These are phyloP conservation scores for Andinoacara biseriatus DNA, from an alignment of 2,113 vertebrate genomes.

Conservation along the genomic window DNA sequence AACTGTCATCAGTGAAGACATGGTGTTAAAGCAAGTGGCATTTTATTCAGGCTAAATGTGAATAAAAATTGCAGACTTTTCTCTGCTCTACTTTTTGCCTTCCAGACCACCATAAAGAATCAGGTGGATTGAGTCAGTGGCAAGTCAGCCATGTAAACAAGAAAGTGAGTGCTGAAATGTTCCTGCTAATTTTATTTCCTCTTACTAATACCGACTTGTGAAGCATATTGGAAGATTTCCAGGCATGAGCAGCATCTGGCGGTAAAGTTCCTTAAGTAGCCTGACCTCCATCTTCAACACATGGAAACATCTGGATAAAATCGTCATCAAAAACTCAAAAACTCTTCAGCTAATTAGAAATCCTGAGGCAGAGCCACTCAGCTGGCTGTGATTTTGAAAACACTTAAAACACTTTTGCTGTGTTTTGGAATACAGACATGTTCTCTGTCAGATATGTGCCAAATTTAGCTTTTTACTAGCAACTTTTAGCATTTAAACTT, in stretches of 20 bases:
- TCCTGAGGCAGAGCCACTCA: neutral
- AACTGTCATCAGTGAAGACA: neutral
- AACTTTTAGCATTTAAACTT: neutral
- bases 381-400: neutral
- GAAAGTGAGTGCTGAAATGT: neutral
- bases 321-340: neutral
- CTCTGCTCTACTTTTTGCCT: neutral
- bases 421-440: neutral
- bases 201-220: neutral
- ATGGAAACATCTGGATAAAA: conserved; percentile 22
- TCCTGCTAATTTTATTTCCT: accelerated
- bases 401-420: neutral
- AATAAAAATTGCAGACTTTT: too few relatives aligned
- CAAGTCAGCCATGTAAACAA: neutral
- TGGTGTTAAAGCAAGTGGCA: neutral
- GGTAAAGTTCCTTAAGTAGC: neutral
- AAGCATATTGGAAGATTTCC: neutral
- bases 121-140: accelerated
- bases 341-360: neutral
- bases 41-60: neutral
- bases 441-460: neutral
- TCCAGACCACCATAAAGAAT: accelerated
- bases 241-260: neutral
- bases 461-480: neutral
- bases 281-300: neutral